These are phyloP conservation scores for Caenorhabditis virilis DNA, from an alignment of 2,888 invertebrate species.

Conservation along the genomic window DNA sequence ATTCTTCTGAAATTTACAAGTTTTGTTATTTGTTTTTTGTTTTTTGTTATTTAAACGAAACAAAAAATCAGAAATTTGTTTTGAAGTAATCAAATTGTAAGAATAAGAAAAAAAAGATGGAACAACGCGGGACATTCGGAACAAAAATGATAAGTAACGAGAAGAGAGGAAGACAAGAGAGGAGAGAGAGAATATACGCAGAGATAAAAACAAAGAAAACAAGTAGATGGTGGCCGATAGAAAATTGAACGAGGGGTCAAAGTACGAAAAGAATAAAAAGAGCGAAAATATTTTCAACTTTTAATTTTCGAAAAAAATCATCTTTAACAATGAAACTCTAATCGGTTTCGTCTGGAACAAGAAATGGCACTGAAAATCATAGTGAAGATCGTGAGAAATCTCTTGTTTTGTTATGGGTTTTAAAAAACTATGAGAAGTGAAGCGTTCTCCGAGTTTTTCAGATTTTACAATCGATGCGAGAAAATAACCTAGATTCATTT, in stretches of 20 bases:
- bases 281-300: no score
- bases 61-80: background rate
- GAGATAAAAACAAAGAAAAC: constrained; percentile 3
- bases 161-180: background rate
- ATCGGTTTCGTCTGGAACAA: no score
- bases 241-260: constrained; percentile 7
- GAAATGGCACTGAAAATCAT: no score
- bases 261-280: constrained; percentile 2
- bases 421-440: no score
- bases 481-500: no score
- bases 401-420: no score
- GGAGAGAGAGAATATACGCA: background rate
- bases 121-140: background rate
- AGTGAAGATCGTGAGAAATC: no score
- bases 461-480: no score
- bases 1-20: constrained; percentile 17
- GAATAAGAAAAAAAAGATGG: background rate
- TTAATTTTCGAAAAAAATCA: background rate
- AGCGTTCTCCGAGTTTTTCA: no score
- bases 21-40: no score
- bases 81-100: background rate
- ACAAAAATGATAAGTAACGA: constrained; percentile 2
- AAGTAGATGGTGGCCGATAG: constrained; percentile 1
- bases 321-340: background rate
- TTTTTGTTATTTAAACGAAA: background rate